Evolutionary conservation across 2,113 vertebrate species (phyloP), one percentile per base, ranked within the genome.

Genomic region (Saimiri boliviensis): DNA sequence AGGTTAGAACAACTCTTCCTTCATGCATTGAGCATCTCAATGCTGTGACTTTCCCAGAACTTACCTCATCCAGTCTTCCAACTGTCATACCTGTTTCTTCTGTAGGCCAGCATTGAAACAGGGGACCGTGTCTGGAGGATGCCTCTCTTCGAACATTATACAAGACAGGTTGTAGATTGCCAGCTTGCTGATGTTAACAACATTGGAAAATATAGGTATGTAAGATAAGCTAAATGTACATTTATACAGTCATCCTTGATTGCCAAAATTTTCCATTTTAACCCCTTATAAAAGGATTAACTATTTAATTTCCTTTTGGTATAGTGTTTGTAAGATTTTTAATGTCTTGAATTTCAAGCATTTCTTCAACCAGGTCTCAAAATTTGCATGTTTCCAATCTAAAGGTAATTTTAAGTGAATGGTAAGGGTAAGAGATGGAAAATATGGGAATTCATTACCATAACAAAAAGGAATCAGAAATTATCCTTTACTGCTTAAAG

Each of bases 91-190:
- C 16, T 40, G 0, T 92, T 71, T 95, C 14, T 87, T 88, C 94
- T 92, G 12, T 56, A 99, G 99, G 99, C 99, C 70, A 99, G 99
- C 92, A 84, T 99, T 93, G 97, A 99, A 95, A 99, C 99, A 3
- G 99, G 99, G 66, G 99, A 99, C 98, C 98, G 99, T 89, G 99
- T 99, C 77, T 99, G 99, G 99, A 99, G 99, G 95, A 99, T 99
- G 99, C 99, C 99, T 91, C 99, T 99, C 92, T 99, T 99, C 98
- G 99, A 99, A 68, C 99, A 99, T 97, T 99, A 99, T 96, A 99
- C 99, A 89, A 99, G 97, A 97, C 99, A 99, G 98, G 98, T 99
- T 77, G 99, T 99, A 58, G 99, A 99, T 47, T 98, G 99, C 95
- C 99, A 99, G 52, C 99, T 99, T 93, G 99, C 99, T n/a, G 99